Evolutionary conservation across 2,797 vertebrate genomes (phyloP), one percentile per base, ranked within the genome.

Genomic region (Oophaga sylvatica): DNA sequence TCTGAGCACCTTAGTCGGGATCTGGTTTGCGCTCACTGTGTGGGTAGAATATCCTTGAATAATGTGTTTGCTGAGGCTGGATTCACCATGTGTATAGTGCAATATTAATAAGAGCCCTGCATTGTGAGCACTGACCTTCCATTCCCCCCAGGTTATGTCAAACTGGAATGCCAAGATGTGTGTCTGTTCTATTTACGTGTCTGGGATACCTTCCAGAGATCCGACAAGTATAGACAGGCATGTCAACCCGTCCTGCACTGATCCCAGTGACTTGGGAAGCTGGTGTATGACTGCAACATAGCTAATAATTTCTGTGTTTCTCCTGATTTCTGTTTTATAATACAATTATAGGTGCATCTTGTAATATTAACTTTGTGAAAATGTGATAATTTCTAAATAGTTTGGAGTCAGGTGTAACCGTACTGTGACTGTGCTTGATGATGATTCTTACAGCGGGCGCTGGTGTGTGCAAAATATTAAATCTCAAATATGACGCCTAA

Each of bases 121-220:
- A 31, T 57, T 77, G 19, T 71, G 60, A 81, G 35, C 16, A 68
- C 41, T 89, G 84, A 86, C 80, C 84, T 83, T 79, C 68, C 31
- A 71, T 62, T 86, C 31, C 73, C 87, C 75, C 41, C 56, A 20
- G 88, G 80, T 76, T 77, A 86, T 86, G 67, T 86, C 63, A 83
- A 86, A 81, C 80, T 83, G 88, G 88, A 89, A 89, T 89, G 84
- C 88, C 79, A 79, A 83, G 62, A 79, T 79, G 73, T 89, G 84
- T 87, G 80, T 71, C 65, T 73, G 35, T 62, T 70, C n/a, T 78
- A n/a, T 73, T 89, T 65, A 83, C 88, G 83, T 86, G 65, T 89
- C 75, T 87, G 88, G 80, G 80, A 89, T 89, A 68, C 80, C 80
- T 86, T 89, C 80, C 84, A 89, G 41, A 87, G 80, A 79, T 70